Conservation (phyloP, 2,888 invertebrate species). For the Pocota personata region DNA sequence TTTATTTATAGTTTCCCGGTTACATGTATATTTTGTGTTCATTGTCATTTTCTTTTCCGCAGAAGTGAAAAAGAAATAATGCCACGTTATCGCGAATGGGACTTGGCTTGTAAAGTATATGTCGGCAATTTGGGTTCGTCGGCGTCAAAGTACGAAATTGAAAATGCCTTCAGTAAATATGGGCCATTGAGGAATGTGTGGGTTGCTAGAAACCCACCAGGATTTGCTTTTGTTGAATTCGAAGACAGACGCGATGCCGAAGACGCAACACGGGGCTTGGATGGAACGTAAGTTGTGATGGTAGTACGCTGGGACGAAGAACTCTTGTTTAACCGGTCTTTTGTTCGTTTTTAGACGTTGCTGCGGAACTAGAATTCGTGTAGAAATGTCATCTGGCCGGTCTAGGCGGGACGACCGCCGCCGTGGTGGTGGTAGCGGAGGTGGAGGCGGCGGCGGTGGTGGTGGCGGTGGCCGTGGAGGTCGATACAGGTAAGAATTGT, state of each 20-base stretch:
- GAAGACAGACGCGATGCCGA: slow-evolving; percentile 93
- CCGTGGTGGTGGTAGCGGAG: slow-evolving; percentile 80
- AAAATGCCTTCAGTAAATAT: slow-evolving; percentile 92
- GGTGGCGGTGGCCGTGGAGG: slow-evolving; percentile 77
- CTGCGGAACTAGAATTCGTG: slow-evolving; percentile 94
- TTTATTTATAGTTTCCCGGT: slow-evolving; percentile 10
- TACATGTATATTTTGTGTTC: neutral
- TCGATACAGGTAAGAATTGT: slow-evolving; percentile 80
- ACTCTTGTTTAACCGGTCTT: slow-evolving; percentile 31
- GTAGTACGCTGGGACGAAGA: slow-evolving; percentile 77
- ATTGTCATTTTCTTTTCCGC: neutral
- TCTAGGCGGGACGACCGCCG: slow-evolving; percentile 88
- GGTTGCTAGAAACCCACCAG: slow-evolving; percentile 95
- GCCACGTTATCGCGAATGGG: slow-evolving; percentile 88
- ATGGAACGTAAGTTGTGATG: slow-evolving; percentile 88
- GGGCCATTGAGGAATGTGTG: slow-evolving; percentile 94
- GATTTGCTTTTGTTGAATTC: slow-evolving; percentile 94
- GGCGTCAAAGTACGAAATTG: slow-evolving; percentile 93
- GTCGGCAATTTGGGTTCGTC: slow-evolving; percentile 94
- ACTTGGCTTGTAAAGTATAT: slow-evolving; percentile 93
- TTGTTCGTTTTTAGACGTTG: slow-evolving; percentile 86
- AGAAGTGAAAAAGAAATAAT: slow-evolving; percentile 75
- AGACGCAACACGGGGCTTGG: slow-evolving; percentile 91
- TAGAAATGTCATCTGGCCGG: slow-evolving; percentile 96
- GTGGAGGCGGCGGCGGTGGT: slow-evolving; percentile 77